Conservation (phyloP, 2,888 invertebrate species). For the Drosophila atripex region DNA sequence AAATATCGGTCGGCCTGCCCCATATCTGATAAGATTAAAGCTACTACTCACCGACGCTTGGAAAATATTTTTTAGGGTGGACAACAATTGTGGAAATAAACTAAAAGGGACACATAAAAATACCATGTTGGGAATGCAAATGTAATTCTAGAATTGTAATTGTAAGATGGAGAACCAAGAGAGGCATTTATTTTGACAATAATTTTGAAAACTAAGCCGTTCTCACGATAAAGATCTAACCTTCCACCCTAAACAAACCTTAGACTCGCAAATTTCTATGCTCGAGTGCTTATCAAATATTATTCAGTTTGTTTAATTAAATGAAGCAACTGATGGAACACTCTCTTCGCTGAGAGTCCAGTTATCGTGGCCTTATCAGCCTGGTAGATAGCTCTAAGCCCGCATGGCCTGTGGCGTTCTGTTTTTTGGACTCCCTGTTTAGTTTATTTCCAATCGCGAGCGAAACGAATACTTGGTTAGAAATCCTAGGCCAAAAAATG, state of each 20-base stretch:
- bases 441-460: conserved; percentile 46
- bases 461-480: conserved; percentile 1
- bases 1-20: background rate
- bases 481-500: conserved; percentile 58
- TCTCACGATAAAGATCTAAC: background rate
- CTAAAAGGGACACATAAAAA: background rate
- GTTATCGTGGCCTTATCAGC: conserved; percentile 60
- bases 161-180: too few species aligned
- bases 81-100: background rate
- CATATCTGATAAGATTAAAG: background rate
- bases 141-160: too few species aligned
- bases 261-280: conserved; percentile 11
- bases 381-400: conserved; percentile 50
- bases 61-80: conserved; percentile 9
- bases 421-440: conserved; percentile 31
- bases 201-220: background rate
- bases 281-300: conserved; percentile 41
- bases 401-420: conserved; percentile 35
- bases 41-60: background rate
- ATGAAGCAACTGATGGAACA: background rate
- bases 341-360: conserved; percentile 20
- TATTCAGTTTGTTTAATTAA: conserved; percentile 5
- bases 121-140: too few species aligned
- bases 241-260: background rate
- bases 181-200: too few species aligned